phyloP scores from a whole-genome alignment of 2,113 vertebrate species.

The Melanerpes aurifrons region DNA sequence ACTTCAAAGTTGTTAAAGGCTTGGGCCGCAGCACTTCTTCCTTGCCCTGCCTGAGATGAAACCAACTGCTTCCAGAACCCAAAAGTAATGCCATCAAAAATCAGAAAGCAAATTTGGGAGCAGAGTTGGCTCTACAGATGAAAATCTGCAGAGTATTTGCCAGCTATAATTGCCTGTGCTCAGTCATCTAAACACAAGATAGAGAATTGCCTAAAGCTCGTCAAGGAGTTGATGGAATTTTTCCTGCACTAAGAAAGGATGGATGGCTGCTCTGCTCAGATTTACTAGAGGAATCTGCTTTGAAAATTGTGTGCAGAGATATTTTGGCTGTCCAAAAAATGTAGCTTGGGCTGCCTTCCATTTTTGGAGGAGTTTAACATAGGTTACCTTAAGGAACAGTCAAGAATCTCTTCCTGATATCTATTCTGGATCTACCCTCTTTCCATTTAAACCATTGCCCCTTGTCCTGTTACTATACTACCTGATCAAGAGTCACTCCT shows the following conservation, averaged over 20 bases:
- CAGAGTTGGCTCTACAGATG: background rate
- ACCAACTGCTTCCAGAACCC: background rate
- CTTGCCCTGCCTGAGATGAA: background rate
- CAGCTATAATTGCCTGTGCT: background rate
- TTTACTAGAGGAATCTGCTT: background rate
- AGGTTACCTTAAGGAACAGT: background rate
- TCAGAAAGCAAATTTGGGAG: background rate
- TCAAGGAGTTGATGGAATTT: background rate
- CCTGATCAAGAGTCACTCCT: background rate
- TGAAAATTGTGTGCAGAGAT: background rate
- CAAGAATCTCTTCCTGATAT: no score
- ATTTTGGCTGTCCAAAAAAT: background rate
- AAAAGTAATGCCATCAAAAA: background rate
- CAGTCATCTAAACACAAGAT: background rate
- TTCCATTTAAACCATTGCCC: no score
- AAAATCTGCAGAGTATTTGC: background rate
- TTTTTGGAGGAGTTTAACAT: background rate
- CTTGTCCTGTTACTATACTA: background rate
- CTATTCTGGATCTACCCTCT: no score
- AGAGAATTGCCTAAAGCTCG: background rate
- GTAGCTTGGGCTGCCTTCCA: background rate
- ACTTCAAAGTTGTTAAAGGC: background rate
- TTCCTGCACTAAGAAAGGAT: background rate
- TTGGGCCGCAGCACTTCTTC: background rate
- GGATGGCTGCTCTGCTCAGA: background rate